Evolutionary conservation across 2,888 invertebrate genomes (phyloP), one percentile per base, ranked within the genome.

Genomic region (Timandra comae): DNA sequence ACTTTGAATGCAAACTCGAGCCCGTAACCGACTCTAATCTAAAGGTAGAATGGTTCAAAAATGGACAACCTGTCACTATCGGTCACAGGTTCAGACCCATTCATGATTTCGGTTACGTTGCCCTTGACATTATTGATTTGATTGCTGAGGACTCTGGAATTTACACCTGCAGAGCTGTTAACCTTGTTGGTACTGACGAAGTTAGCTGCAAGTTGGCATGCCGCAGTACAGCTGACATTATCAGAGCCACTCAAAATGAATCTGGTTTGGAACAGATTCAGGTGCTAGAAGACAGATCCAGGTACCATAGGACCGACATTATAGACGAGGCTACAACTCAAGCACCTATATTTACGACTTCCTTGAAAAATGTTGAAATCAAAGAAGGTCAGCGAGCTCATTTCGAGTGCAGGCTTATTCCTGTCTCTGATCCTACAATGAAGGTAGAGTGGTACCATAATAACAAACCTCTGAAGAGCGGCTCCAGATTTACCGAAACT

Each of bases 91-190:
- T 97, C 88, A 91, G 97, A 56, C 97, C 98, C 37, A 96, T 97
- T 67, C 97, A 98, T 70, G 99, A 99, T 76, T 99, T 99, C 77
- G 99, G 99, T 23, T 99, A 98, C 68, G 99, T 99, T 11, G 98
- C 98, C 8, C 87, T 99, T 43, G 99, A 99, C 64, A 96, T 99
- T 44, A 91, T 98, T 48, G 98, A 98, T 68, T 87, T 97, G 33
- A 98, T 98, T 66, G 95, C 97, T 33, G 98, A 99, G 86, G 99
- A 99, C 77, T 92, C 94, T 0, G 98, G 96, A 28, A 89, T 92
- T 11, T 99, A 99, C 74, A 98, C 97, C 2, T 97, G 98, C 66
- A 89, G 96, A 38, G 97, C 98, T 10, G 93, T 93, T 1, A 99
- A 98, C 66, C 85, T 93, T 13, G 90, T 95, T 12, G 99, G 99